Percentiles rank a stretch among this genome's conserved stretches.
Evolutionary conservation across 2,113 vertebrate genomes (phyloP).

Genomic region (Malurus cyaneus): DNA sequence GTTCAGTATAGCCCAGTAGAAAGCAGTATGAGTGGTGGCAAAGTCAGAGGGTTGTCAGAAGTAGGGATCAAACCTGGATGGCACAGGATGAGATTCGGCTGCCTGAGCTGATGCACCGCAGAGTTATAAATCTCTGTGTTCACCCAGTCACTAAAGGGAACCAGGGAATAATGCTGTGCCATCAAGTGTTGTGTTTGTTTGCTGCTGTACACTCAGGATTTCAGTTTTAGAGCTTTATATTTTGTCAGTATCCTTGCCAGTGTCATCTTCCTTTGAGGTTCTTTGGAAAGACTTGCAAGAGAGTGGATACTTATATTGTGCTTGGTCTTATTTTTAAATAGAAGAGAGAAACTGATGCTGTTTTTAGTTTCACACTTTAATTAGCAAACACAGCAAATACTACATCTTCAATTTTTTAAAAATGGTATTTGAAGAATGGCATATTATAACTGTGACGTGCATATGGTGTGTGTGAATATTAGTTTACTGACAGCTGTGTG

Average conservation of each 20-base stretch:
- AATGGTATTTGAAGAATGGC: neutral
- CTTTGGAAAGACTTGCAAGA: neutral
- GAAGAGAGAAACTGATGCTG: neutral
- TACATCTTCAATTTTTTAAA: neutral
- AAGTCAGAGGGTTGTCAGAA: neutral
- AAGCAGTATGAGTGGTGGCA: neutral
- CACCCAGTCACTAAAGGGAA: neutral
- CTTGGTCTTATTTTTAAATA: neutral
- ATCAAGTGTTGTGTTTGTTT: neutral
- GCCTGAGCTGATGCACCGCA: neutral
- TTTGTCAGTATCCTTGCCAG: neutral
- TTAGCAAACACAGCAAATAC: neutral
- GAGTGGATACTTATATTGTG: neutral
- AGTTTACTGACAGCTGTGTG: fast-evolving
- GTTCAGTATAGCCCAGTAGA: neutral
- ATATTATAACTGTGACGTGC: fast-evolving
- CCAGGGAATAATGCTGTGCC: neutral
- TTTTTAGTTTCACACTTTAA: neutral
- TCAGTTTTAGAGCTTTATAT: neutral
- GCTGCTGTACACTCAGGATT: neutral
- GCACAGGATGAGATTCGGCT: neutral
- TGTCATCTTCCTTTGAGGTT: neutral
- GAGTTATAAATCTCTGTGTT: neutral
- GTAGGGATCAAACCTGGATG: neutral
- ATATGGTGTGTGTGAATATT: neutral